Percentiles rank a stretch among this genome's conserved stretches.
Evolutionary conservation across 2,888 invertebrate genomes (phyloP).

Genomic region (Amorpha juglandis): DNA sequence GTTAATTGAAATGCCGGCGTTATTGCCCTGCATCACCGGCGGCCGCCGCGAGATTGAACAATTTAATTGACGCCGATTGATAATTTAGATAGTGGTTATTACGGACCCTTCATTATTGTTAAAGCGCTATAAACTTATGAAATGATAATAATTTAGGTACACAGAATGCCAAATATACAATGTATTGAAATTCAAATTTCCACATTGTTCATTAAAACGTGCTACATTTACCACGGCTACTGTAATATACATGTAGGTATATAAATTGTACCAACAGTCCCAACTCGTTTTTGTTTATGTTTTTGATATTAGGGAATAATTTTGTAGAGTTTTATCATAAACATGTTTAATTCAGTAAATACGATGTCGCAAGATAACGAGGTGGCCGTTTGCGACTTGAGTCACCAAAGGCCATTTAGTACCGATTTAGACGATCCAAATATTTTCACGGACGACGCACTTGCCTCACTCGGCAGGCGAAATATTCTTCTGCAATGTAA

Average conservation of each 20-base stretch:
- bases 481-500: conserved; percentile 40
- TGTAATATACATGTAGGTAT: not conserved
- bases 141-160: conserved; percentile 37
- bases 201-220: not conserved
- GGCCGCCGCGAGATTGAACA: conserved; percentile 56
- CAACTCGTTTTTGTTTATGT: conserved; percentile 19
- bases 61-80: conserved; percentile 68
- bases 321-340: conserved; percentile 10
- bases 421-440: conserved; percentile 77
- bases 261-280: not conserved
- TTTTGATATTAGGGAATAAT: not conserved
- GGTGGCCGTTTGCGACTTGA: conserved; percentile 59
- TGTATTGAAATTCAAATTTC: not conserved
- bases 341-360: conserved; percentile 23
- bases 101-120: conserved; percentile 44
- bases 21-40: conserved; percentile 53
- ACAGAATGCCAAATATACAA: not conserved
- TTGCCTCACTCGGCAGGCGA: conserved; percentile 53
- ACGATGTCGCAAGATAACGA: conserved; percentile 47
- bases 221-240: no score
- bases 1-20: conserved; percentile 67
- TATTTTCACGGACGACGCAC: conserved; percentile 78
- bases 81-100: conserved; percentile 66
- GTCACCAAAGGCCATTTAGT: conserved; percentile 75
- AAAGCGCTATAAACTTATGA: conserved; percentile 35